Percentiles rank a stretch among this genome's conserved stretches.
These are phyloP conservation scores for Araneus ventricosus DNA, from an alignment of 1,140 invertebrate genomes.

Conservation along the genomic window DNA sequence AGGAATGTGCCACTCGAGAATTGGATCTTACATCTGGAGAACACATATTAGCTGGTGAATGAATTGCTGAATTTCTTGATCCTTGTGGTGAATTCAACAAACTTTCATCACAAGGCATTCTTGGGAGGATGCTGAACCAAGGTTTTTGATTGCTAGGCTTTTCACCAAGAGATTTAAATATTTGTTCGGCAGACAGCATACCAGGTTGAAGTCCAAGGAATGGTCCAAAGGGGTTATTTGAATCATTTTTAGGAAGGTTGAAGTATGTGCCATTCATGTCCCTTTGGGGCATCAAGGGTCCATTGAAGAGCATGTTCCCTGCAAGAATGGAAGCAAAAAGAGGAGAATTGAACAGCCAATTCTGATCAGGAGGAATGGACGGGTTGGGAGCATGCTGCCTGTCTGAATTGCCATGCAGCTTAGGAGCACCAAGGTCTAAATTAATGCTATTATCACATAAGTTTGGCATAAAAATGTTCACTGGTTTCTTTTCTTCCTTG, in stretches of 20 bases:
- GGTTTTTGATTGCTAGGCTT: slow-evolving; percentile 79
- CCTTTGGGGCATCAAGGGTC: slow-evolving; percentile 67
- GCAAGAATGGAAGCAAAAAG: slow-evolving; percentile 76
- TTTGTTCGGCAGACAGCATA: slow-evolving; percentile 70
- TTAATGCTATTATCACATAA: slow-evolving; percentile 72
- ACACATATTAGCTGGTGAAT: slow-evolving; percentile 7
- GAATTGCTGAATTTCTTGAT: slow-evolving; percentile 49
- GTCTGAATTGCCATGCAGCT: slow-evolving; percentile 42
- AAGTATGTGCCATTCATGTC: slow-evolving; percentile 75
- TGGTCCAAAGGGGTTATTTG: slow-evolving; percentile 69
- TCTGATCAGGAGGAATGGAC: slow-evolving; percentile 73
- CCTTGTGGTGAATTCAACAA: slow-evolving; percentile 77
- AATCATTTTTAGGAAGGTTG: slow-evolving; percentile 73
- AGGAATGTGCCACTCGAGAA: slow-evolving; percentile 39
- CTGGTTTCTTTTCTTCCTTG: slow-evolving; percentile 73
- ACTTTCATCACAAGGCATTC: slow-evolving; percentile 84
- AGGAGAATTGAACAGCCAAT: slow-evolving; percentile 75
- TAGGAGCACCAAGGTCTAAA: slow-evolving; percentile 65
- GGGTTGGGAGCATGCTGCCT: slow-evolving; percentile 67
- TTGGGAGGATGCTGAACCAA: slow-evolving; percentile 85
- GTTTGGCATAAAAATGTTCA: slow-evolving; percentile 75
- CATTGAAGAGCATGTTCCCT: slow-evolving; percentile 76
- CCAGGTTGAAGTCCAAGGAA: slow-evolving; percentile 69
- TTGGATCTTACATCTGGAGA: slow-evolving; percentile 43
- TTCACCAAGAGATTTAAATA: slow-evolving; percentile 65